A percentile compares a stretch with the other conserved stretches of the same genome.
These are phyloP conservation scores for Rhinichthys klamathensis DNA, from an alignment of 2,113 vertebrate species.

Conservation along the genomic window DNA sequence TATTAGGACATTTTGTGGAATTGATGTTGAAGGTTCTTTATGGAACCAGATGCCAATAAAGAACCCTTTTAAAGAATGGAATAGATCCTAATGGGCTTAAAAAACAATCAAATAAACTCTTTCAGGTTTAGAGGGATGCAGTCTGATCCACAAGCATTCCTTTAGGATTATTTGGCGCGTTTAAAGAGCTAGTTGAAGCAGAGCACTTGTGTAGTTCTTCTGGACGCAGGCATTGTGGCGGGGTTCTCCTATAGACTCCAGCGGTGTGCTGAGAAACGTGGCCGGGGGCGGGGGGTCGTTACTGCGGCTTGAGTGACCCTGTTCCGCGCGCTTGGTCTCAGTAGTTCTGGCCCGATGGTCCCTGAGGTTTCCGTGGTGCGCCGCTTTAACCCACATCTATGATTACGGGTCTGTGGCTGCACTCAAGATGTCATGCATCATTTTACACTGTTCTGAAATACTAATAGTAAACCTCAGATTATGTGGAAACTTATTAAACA, in stretches of 20 bases:
- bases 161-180: not conserved
- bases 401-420: constrained; percentile 48
- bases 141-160: not conserved
- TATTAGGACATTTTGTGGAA: no score
- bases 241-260: not conserved
- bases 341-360: constrained; percentile 52
- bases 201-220: not conserved
- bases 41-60: no score
- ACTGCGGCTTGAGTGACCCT: constrained; percentile 72
- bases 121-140: not conserved
- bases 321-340: constrained; percentile 66
- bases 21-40: no score
- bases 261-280: constrained; percentile 64
- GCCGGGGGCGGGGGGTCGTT: constrained; percentile 72
- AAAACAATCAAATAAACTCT: not conserved
- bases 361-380: constrained; percentile 67
- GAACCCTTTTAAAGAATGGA: no score
- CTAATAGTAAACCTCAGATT: constrained; percentile 13
- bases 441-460: constrained; percentile 24
- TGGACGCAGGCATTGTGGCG: not conserved
- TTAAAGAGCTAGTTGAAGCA: not conserved
- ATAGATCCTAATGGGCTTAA: not conserved
- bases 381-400: constrained; percentile 67
- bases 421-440: constrained; percentile 33
- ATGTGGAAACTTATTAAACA: not conserved